These are phyloP conservation scores for Idaea dimidiata DNA, from an alignment of 2,888 invertebrate genomes.

Conservation along the genomic window DNA sequence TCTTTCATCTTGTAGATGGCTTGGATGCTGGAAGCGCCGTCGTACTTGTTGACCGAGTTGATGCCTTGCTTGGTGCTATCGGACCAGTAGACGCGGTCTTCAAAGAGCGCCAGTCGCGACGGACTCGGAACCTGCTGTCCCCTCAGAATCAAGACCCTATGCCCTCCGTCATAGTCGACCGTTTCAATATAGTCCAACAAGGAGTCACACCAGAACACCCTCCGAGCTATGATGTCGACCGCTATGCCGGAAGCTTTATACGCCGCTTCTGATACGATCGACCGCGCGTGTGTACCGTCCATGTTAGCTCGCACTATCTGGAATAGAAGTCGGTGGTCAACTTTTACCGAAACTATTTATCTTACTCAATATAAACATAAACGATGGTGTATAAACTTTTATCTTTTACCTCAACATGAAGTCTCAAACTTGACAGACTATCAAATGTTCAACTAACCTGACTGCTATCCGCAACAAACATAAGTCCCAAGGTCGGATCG, in stretches of 20 bases:
- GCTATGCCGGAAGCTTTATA: constrained; percentile 96
- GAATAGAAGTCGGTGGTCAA: constrained; percentile 20
- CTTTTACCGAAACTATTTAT: background rate
- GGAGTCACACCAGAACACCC: constrained; percentile 98
- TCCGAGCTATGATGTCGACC: constrained; percentile 92
- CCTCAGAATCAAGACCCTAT: constrained; percentile 88
- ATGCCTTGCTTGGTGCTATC: constrained; percentile 94
- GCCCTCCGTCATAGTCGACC: constrained; percentile 94
- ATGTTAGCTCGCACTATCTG: constrained; percentile 92
- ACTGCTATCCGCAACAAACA: constrained; percentile 93
- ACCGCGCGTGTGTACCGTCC: constrained; percentile 93
- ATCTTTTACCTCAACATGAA: too few species aligned
- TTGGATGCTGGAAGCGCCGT: constrained; percentile 88
- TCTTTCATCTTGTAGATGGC: constrained; percentile 90
- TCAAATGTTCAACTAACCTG: constrained; percentile 73
- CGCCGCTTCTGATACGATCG: constrained; percentile 94
- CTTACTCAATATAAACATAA: too few species aligned
- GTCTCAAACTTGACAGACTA: too few species aligned
- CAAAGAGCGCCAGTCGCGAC: constrained; percentile 90
- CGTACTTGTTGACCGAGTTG: constrained; percentile 92
- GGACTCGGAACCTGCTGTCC: constrained; percentile 94
- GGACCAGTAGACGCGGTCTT: constrained; percentile 94
- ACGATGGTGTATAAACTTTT: too few species aligned
- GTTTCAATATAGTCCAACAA: constrained; percentile 97
- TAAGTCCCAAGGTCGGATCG: constrained; percentile 93